Evolutionary conservation across 1,140 invertebrate genomes (phyloP).

Genomic region (roundworm (Caenorhabditis elegans)): WBcel235 BX284604.4:1193501-1194000

Average conservation of each 20-base stretch:
- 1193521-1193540: too few species aligned
- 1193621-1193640: too few species aligned
- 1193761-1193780: too few species aligned
- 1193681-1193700: neutral
- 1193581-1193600: neutral
- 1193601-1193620: too few species aligned
- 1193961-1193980: slow-evolving; percentile 41
- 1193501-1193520: too few species aligned
- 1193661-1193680: neutral
- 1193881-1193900: neutral
- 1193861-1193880: slow-evolving; percentile 17
- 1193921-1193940: slow-evolving; percentile 24
- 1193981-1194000: slow-evolving; percentile 41
- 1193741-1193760: too few species aligned
- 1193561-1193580: neutral
- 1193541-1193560: neutral
- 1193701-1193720: too few species aligned
- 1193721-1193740: too few species aligned
- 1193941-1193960: slow-evolving; percentile 39
- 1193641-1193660: too few species aligned
- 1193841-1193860: slow-evolving; percentile 28
- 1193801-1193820: neutral
- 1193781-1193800: neutral
- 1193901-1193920: neutral
- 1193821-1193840: slow-evolving; percentile 35